Evolutionary conservation across 2,888 invertebrate genomes (phyloP).

Genomic region (Diarsia dahlii): DNA sequence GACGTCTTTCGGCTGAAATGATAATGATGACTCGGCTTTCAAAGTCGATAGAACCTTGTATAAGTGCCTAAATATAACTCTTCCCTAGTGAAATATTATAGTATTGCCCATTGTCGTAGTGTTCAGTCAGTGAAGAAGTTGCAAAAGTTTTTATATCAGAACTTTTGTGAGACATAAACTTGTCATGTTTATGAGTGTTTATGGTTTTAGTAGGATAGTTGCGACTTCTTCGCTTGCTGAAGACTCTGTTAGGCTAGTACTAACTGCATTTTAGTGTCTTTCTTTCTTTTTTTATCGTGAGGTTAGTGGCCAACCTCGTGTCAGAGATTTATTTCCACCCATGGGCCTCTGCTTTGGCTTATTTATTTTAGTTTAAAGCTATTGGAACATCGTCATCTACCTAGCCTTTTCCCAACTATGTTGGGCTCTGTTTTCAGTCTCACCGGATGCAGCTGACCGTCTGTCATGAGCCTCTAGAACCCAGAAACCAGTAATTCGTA

Average conservation of each 20-base stretch:
- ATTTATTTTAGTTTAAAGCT: too few relatives aligned
- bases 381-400: too few relatives aligned
- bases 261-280: background rate
- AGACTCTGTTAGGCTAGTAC: too few relatives aligned
- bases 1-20: too few relatives aligned
- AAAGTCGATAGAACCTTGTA: too few relatives aligned
- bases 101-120: background rate
- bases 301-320: too few relatives aligned
- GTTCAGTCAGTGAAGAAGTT: background rate
- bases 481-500: background rate
- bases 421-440: too few relatives aligned
- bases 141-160: slow-evolving; percentile 9
- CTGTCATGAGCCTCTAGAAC: background rate
- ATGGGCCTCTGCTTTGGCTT: too few relatives aligned
- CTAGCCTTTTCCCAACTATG: too few relatives aligned
- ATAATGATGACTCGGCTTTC: too few relatives aligned
- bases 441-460: background rate
- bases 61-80: background rate
- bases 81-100: background rate
- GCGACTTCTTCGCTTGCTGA: background rate
- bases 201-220: background rate
- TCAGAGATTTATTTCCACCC: too few relatives aligned
- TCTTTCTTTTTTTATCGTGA: too few relatives aligned
- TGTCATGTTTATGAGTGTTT: slow-evolving; percentile 6
- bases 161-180: slow-evolving; percentile 8